Percentiles rank a stretch among this genome's conserved stretches.
phyloP scores from a whole-genome alignment of 2,113 vertebrate species.

The Tragelaphus imberbis region DNA sequence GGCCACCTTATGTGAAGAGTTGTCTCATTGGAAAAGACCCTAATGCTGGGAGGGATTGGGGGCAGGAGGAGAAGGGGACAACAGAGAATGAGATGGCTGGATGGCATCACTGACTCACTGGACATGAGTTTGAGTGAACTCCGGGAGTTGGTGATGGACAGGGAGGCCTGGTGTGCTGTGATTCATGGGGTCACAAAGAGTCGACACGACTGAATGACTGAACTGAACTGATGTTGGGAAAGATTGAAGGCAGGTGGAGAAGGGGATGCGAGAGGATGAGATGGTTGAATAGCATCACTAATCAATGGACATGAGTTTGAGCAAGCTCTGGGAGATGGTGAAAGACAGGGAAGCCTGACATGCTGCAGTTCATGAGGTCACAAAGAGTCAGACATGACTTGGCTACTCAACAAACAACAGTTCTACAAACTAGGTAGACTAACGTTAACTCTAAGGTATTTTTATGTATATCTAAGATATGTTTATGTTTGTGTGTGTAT shows the following conservation, averaged over 20 bases:
- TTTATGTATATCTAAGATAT: not conserved
- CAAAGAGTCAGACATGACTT: not conserved
- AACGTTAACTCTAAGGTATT: not conserved
- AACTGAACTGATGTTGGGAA: not conserved
- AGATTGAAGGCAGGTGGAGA: not conserved
- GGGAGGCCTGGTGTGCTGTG: no score
- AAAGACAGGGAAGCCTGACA: not conserved
- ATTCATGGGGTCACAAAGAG: rapidly evolving
- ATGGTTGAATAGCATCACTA: not conserved
- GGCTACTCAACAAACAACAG: not conserved
- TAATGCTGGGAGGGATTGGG: no score
- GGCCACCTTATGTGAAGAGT: no score
- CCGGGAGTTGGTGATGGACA: no score
- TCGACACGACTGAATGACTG: no score
- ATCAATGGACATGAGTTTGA: not conserved
- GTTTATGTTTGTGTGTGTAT: not conserved
- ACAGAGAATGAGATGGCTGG: no score
- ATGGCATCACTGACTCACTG: rapidly evolving
- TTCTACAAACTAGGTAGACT: not conserved
- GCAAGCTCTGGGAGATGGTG: not conserved
- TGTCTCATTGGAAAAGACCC: no score
- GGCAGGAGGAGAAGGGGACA: no score
- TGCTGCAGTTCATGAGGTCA: not conserved
- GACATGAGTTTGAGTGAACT: no score
- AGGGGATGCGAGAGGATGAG: not conserved